phyloP scores from a whole-genome alignment of 2,888 invertebrate species.

The Ptychoptera albimana region DNA sequence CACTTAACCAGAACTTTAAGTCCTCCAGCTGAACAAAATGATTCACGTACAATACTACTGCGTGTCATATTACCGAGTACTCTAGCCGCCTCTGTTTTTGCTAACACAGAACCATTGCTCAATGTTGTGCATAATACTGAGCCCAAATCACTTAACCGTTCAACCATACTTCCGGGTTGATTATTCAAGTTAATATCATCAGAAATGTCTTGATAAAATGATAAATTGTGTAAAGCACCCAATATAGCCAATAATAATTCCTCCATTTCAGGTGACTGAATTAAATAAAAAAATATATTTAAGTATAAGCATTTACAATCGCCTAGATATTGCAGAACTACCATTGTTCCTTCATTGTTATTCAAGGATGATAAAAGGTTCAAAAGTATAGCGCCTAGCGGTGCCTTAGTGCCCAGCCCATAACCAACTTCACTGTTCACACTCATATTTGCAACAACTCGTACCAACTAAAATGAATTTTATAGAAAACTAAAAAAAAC shows the following conservation, averaged over 20 bases:
- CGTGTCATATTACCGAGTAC: constrained; percentile 73
- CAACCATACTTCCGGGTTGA: constrained; percentile 18
- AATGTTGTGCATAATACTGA: constrained; percentile 19
- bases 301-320: background rate
- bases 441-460: constrained; percentile 74
- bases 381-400: constrained; percentile 30
- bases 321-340: constrained; percentile 4
- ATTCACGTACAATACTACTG: constrained; percentile 44
- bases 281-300: constrained; percentile 2
- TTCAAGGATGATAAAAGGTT: constrained; percentile 17
- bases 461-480: constrained; percentile 26
- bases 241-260: constrained; percentile 63
- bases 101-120: constrained; percentile 19
- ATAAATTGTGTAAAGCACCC: constrained; percentile 71
- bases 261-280: constrained; percentile 36
- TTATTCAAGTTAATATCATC: constrained; percentile 22
- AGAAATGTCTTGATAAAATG: constrained; percentile 45
- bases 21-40: constrained; percentile 49
- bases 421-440: constrained; percentile 62
- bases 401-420: constrained; percentile 35
- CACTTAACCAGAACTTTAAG: constrained; percentile 40
- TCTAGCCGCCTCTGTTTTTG: constrained; percentile 51
- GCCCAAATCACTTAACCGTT: constrained; percentile 20
- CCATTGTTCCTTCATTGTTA: constrained; percentile 14
- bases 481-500: constrained; percentile 4